Percentiles rank a stretch among this genome's conserved stretches.
Evolutionary conservation across 2,888 invertebrate species (phyloP).

Genomic region (Rhamphomyia laevipes): DNA sequence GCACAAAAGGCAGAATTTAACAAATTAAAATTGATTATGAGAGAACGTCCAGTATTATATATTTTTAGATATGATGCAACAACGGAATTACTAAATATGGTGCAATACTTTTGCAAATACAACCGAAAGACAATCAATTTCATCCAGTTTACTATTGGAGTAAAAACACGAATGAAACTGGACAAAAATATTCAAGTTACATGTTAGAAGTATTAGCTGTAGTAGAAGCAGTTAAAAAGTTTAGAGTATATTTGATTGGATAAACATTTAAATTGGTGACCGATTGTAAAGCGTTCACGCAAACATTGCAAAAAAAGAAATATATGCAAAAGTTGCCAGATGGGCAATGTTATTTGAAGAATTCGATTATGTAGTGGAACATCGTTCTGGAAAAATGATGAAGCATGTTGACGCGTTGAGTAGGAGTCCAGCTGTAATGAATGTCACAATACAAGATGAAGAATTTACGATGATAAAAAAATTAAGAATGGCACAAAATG

Average conservation of each 20-base stretch:
- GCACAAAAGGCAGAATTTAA: conserved; percentile 2
- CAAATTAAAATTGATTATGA: conserved; percentile 2
- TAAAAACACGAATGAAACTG: not conserved
- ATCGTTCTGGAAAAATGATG: conserved; percentile 15
- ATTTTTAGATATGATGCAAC: conserved; percentile 1
- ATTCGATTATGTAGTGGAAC: conserved; percentile 16
- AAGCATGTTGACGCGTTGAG: conserved; percentile 18
- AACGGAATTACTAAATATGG: conserved; percentile 3
- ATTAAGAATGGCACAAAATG: conserved; percentile 3
- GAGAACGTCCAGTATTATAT: conserved; percentile 4
- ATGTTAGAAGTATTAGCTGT: conserved; percentile 8
- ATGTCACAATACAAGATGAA: not conserved
- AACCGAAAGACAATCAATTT: not conserved
- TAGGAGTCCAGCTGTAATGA: conserved; percentile 12
- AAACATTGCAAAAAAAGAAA: conserved; percentile 10
- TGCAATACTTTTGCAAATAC: not conserved
- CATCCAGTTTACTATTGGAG: not conserved
- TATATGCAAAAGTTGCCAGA: conserved; percentile 14
- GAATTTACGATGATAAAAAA: not conserved
- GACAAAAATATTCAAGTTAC: conserved; percentile 6
- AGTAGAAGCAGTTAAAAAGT: conserved; percentile 15
- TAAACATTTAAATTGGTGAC: conserved; percentile 14
- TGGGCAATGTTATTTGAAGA: conserved; percentile 17
- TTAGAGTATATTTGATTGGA: conserved; percentile 18
- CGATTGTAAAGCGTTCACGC: conserved; percentile 13